Percentiles rank a stretch among this genome's conserved stretches.
Evolutionary conservation across 2,888 invertebrate genomes (phyloP).

Genomic region (Xylocampa areola): DNA sequence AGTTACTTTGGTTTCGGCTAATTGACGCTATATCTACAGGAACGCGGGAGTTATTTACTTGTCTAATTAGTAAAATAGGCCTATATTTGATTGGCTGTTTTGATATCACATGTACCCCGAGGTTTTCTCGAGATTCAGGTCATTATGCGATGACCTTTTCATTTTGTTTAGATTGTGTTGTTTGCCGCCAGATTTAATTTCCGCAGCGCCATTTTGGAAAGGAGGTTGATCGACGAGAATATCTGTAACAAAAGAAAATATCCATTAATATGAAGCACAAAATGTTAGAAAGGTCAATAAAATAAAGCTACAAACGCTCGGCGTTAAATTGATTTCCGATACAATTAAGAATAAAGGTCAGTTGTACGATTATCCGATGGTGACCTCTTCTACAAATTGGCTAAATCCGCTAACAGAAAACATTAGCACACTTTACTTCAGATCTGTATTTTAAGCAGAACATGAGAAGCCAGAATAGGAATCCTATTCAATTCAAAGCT

Average conservation of each 20-base stretch:
- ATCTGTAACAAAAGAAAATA: conserved; percentile 61
- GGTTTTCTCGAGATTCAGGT: conserved; percentile 35
- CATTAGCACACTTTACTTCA: not conserved
- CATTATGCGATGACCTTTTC: conserved; percentile 41
- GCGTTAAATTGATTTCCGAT: conserved; percentile 37
- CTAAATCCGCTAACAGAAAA: conserved; percentile 4
- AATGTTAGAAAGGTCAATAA: conserved; percentile 17
- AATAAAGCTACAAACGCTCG: conserved; percentile 7
- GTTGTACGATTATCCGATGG: conserved; percentile 8
- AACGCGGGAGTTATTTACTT: conserved; percentile 68
- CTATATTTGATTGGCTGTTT: conserved; percentile 57
- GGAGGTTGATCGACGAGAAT: conserved; percentile 26
- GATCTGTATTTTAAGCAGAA: not conserved
- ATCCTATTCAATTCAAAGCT: not conserved
- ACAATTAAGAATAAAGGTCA: conserved; percentile 19
- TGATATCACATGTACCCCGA: conserved; percentile 67
- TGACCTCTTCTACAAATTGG: conserved; percentile 26
- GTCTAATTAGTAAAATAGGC: conserved; percentile 66
- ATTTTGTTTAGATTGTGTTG: conserved; percentile 29
- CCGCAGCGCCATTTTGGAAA: conserved; percentile 43
- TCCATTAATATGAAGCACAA: conserved; percentile 29
- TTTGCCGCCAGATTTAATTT: conserved; percentile 22
- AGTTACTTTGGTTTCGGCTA: conserved; percentile 80
- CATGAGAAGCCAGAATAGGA: not conserved
- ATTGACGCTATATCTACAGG: conserved; percentile 83